Percentiles rank a stretch among this genome's conserved stretches.
phyloP scores from a whole-genome alignment of 2,113 vertebrate species.

The Chaetorhynchus papuensis region DNA sequence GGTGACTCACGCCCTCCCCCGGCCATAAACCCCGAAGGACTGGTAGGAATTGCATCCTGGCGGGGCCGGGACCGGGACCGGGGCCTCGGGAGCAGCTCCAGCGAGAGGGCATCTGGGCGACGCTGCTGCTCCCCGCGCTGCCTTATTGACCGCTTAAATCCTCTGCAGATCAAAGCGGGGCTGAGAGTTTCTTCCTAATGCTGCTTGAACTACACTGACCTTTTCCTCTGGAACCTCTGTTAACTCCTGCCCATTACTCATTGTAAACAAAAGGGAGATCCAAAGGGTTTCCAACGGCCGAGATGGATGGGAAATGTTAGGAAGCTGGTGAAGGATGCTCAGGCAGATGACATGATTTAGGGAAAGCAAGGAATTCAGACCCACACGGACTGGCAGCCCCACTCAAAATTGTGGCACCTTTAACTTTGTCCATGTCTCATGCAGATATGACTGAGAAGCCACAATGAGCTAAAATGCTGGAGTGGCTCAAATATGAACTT shows the following conservation, averaged over 20 bases:
- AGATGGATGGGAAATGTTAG: constrained; percentile 52
- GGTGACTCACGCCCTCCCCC: constrained; percentile 21
- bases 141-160: constrained; percentile 41
- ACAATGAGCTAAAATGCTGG: background rate
- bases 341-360: constrained; percentile 49
- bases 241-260: constrained; percentile 24
- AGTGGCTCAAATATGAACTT: background rate
- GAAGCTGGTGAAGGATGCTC: constrained; percentile 58
- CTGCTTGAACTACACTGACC: constrained; percentile 17
- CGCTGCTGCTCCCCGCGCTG: background rate
- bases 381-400: background rate
- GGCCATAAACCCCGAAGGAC: constrained; percentile 40
- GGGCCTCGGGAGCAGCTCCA: background rate
- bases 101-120: background rate
- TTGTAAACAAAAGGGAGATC: constrained; percentile 62
- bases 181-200: constrained; percentile 15
- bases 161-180: constrained; percentile 41
- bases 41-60: background rate
- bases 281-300: constrained; percentile 46
- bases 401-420: rapidly evolving
- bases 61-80: background rate
- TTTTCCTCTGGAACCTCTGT: constrained; percentile 13
- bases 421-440: rapidly evolving
- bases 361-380: constrained; percentile 26
- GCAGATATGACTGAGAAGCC: background rate